Evolutionary conservation across 2,797 vertebrate genomes (phyloP), one percentile per base, ranked within the genome.

Genomic region (Manis crassicaudata): DNA sequence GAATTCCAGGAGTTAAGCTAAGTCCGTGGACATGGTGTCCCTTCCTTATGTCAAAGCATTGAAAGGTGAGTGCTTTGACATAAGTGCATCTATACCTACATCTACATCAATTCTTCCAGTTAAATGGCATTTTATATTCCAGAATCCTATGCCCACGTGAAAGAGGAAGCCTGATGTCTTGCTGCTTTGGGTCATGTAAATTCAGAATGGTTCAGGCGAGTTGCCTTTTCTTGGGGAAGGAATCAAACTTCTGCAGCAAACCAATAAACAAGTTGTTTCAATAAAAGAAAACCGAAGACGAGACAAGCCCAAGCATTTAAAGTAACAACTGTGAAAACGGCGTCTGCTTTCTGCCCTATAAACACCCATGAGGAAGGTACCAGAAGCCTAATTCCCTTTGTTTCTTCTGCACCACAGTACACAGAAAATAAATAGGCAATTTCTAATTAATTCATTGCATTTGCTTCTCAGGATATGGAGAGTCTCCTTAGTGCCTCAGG

Each of bases 371-470:
- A 23, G 29, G 32, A 35, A 60, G 32, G 18, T 6, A 9, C 4
- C 88, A 17, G 32, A 5, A n/a, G 1, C 37, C 16, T 7, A 2
- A 0, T 1, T 8, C 77, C 29, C 27, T n/a, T 75, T 50, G 32
- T 23, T 23, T 25, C n/a, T 14, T 43, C 87, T 20, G 6, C 10
- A 7, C 20, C 21, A 2, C 0, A 1, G 14, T 0, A 8, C 17
- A 13, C 0, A 27, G 56, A 21, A 58, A 43, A 54, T 1, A 20
- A 52, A 43, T 0, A 14, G 0, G n/a, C n/a, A 7, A 1, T 23
- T 32, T 54, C 9, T 35, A 32, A 17, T 40, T 1, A 23, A 17
- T 16, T 17, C 8, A 32, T 0, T 23, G 40, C 46, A 0, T 32
- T 75, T 6, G n/a, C 8, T 37, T 60, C 58, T 85, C 62, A 32